These are phyloP conservation scores for Acrossocheilus fasciatus DNA, from an alignment of 2,797 vertebrate genomes.

Conservation along the genomic window DNA sequence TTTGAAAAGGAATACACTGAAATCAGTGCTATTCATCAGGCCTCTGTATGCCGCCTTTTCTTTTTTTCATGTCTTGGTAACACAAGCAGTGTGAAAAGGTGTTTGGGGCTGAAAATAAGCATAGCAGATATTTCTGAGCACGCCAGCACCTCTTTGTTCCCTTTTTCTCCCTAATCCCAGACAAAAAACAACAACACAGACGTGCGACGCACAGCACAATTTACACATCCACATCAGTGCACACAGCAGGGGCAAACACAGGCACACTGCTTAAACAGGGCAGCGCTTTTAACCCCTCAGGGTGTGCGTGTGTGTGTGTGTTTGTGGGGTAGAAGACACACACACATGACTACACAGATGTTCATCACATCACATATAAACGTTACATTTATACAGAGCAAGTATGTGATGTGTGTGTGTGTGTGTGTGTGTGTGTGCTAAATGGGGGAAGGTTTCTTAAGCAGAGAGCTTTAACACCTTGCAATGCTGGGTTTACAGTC, in stretches of 20 bases:
- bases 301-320: slow-evolving; percentile 41
- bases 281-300: slow-evolving; percentile 59
- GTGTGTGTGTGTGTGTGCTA: slow-evolving; percentile 15
- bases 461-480: slow-evolving; percentile 25
- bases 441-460: slow-evolving; percentile 17
- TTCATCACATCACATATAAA: slow-evolving; percentile 51
- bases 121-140: slow-evolving; percentile 28
- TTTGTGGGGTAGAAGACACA: slow-evolving; percentile 21
- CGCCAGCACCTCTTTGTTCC: slow-evolving; percentile 37
- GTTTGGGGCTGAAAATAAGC: slow-evolving; percentile 15
- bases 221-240: slow-evolving; percentile 64
- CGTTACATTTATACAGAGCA: slow-evolving; percentile 47
- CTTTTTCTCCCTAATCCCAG: slow-evolving; percentile 46
- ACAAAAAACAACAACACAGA: slow-evolving; percentile 61
- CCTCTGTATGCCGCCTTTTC: not conserved
- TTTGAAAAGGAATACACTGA: not conserved
- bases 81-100: slow-evolving; percentile 14
- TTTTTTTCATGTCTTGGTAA: slow-evolving; percentile 30
- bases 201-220: slow-evolving; percentile 70
- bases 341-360: slow-evolving; percentile 55
- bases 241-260: slow-evolving; percentile 62
- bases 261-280: slow-evolving; percentile 54
- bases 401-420: slow-evolving; percentile 6
- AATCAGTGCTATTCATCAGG: not conserved
- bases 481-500: slow-evolving; percentile 15